phyloP scores from a whole-genome alignment of 2,888 invertebrate species.

The Macrophya alboannulata region DNA sequence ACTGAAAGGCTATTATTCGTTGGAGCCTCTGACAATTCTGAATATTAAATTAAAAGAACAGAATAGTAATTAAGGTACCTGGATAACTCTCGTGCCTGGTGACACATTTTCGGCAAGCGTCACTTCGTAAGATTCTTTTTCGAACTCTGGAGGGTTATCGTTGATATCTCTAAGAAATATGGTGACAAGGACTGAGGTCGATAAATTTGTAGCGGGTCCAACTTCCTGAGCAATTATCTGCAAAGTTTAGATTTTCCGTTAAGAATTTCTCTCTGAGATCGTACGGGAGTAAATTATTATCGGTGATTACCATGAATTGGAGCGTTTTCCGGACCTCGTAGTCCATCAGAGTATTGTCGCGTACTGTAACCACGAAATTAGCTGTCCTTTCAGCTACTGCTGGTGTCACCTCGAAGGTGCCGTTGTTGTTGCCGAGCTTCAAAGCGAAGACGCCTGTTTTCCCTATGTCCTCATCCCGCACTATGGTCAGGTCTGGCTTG shows the following conservation, averaged over 20 bases:
- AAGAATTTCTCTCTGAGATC: background rate
- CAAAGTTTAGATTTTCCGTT: background rate
- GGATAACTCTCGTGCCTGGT: slow-evolving; percentile 87
- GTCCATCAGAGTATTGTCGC: slow-evolving; percentile 91
- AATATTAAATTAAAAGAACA: background rate
- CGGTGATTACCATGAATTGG: slow-evolving; percentile 85
- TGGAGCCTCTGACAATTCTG: background rate
- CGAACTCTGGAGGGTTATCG: slow-evolving; percentile 93
- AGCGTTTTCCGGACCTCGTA: slow-evolving; percentile 91
- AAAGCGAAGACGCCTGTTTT: slow-evolving; percentile 92
- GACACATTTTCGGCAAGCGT: slow-evolving; percentile 92
- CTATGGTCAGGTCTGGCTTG: slow-evolving; percentile 88
- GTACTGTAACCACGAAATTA: slow-evolving; percentile 91
- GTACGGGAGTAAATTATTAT: background rate
- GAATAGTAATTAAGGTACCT: slow-evolving; percentile 73
- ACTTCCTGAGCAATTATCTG: slow-evolving; percentile 92
- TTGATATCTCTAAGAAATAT: slow-evolving; percentile 93
- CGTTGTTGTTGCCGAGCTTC: slow-evolving; percentile 90
- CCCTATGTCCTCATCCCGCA: slow-evolving; percentile 90
- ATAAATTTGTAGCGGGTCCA: slow-evolving; percentile 88
- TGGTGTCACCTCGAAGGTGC: slow-evolving; percentile 94
- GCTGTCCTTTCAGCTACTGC: slow-evolving; percentile 90
- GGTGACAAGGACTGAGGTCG: slow-evolving; percentile 88
- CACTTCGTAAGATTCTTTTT: slow-evolving; percentile 87
- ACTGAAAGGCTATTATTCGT: background rate